Evolutionary conservation across 2,888 invertebrate genomes (phyloP).

Genomic region (Blastobasis adustella): DNA sequence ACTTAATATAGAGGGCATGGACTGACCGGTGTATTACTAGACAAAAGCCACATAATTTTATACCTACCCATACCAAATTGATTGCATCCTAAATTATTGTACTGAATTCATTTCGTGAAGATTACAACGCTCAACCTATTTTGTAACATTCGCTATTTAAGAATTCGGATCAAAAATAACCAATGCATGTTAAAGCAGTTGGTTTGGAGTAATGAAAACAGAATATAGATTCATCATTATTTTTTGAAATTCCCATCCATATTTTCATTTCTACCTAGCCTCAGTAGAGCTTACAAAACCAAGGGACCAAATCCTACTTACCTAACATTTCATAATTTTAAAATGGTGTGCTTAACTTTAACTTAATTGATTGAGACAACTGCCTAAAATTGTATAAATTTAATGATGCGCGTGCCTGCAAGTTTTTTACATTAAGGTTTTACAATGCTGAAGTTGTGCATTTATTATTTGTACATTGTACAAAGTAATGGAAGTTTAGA

Average conservation of each 20-base stretch:
- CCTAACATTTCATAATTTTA: conserved; percentile 27
- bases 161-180: too few species aligned
- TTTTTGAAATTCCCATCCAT: too few species aligned
- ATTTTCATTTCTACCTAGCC: too few species aligned
- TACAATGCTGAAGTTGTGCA: conserved; percentile 74
- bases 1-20: too few species aligned
- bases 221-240: too few species aligned
- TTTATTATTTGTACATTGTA: conserved; percentile 72
- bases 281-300: conserved; percentile 15
- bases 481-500: conserved; percentile 55
- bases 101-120: too few species aligned
- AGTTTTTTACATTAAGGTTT: conserved; percentile 37
- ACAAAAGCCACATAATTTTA: too few species aligned
- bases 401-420: conserved; percentile 38
- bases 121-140: too few species aligned
- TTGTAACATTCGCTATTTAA: too few species aligned
- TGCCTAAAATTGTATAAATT: conserved; percentile 14
- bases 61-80: too few species aligned
- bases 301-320: conserved; percentile 52
- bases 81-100: too few species aligned
- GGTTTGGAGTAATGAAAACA: conserved; percentile 34
- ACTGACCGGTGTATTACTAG: too few species aligned
- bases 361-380: conserved; percentile 27
- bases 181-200: conserved; percentile 39
- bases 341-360: conserved; percentile 36